Percentiles rank a stretch among this genome's conserved stretches.
Evolutionary conservation across 1,140 invertebrate genomes (phyloP).

Genomic region (Temnothorax curvispinosus): DNA sequence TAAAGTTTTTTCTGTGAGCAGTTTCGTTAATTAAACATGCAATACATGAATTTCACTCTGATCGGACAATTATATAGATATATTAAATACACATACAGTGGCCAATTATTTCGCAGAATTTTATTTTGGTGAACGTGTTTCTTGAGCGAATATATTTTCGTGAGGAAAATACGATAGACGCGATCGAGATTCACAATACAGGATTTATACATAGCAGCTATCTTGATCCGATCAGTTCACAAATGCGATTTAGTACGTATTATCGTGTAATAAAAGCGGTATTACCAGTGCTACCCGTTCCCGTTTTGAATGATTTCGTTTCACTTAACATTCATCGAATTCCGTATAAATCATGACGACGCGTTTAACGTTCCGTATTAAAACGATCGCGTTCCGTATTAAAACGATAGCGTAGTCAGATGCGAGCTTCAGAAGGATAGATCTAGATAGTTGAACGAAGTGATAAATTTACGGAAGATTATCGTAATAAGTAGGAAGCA

Average conservation of each 20-base stretch:
- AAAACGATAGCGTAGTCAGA: background rate
- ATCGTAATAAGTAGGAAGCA: background rate
- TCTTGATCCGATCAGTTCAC: background rate
- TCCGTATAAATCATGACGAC: background rate
- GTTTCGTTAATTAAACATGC: background rate
- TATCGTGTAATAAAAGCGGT: background rate
- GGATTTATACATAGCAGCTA: background rate
- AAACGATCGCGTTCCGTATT: background rate
- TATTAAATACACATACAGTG: background rate
- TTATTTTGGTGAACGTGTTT: background rate
- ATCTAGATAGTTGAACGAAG: background rate
- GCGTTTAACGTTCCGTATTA: background rate
- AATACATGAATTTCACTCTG: background rate
- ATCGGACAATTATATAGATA: background rate
- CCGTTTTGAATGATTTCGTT: constrained; percentile 9
- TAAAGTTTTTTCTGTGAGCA: background rate
- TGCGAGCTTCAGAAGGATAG: background rate
- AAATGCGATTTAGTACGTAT: background rate
- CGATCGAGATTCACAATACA: background rate
- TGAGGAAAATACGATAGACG: background rate
- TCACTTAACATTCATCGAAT: constrained; percentile 11
- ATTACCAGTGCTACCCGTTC: background rate
- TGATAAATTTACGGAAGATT: constrained; percentile 22
- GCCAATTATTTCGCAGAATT: background rate
- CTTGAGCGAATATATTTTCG: background rate